Base-by-base conservation (phyloP, 2,888 invertebrate genomes). In the Anodontia alba region DNA sequence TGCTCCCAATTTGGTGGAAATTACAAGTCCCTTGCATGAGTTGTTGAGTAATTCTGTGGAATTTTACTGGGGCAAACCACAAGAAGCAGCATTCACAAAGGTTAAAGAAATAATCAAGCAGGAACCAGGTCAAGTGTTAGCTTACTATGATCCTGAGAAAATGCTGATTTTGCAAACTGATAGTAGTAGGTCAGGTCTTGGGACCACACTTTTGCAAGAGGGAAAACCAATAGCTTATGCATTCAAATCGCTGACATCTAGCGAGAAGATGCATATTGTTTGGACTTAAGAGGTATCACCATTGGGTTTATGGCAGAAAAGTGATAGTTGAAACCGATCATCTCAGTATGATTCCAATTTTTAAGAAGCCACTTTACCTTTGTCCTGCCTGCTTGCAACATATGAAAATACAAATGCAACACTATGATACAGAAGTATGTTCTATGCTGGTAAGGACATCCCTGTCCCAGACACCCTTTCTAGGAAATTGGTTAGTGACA, bases 381-480 rank as follows among this genome's bases (percentile, higher is more conserved):
- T 51, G 38, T 1, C 76, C 71, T 1, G 38, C 77, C 23, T 46
- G 81, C 0, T 46, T 86, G 33, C 83, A 85, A 66, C 69, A 81
- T 12, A 81, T 80, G 84, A 26, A 76, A 15, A 43, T 84, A 23
- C 73, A 77, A 38, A 23, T 82, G 7, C 72, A 80, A 51, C 15
- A 20, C n/a, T 85, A 79, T 71, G 78, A 84, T 36, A 51, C 77
- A 29, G 70, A 81, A 20, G 49, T 81, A 20, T 5, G 12, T 73
- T 78, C 36, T 10, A 33, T 8, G 70, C 77, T 2, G 81, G 78
- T n/a, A 78, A 78, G 46, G n/a, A 68, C n/a, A 78, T 81, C 23
- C 78, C 75, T 43, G 42, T 82, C 12, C 73, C 82, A 7, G 82
- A 82, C 54, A 82, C 83, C 15, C 74, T 83, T 29, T 77, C 77